These are phyloP conservation scores for Stenichneumon culpator DNA, from an alignment of 2,888 invertebrate genomes.

Conservation along the genomic window DNA sequence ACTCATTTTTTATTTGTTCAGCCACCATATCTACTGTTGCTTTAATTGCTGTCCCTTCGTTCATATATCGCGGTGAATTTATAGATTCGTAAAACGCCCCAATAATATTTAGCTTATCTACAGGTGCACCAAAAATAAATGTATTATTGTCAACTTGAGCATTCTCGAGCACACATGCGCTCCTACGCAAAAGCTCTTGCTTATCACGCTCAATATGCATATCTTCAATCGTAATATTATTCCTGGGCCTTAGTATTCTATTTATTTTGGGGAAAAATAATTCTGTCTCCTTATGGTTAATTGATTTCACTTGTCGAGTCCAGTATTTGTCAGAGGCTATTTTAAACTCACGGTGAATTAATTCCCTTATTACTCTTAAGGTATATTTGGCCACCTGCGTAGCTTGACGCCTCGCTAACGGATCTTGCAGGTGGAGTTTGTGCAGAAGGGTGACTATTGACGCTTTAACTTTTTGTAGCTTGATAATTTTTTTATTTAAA, in stretches of 20 bases:
- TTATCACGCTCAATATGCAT: background rate
- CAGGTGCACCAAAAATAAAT: constrained; percentile 11
- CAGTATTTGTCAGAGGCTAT: constrained; percentile 9
- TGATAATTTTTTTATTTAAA: background rate
- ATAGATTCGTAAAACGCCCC: constrained; percentile 33
- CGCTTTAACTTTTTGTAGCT: background rate
- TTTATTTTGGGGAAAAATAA: constrained; percentile 58
- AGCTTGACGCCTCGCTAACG: background rate
- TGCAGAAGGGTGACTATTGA: background rate
- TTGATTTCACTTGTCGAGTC: constrained; percentile 29
- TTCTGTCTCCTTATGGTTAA: constrained; percentile 39
- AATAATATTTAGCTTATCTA: constrained; percentile 1
- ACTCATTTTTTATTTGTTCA: constrained; percentile 7
- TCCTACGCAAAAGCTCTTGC: background rate
- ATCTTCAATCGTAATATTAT: background rate
- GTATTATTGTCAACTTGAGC: background rate
- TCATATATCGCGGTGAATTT: constrained; percentile 18
- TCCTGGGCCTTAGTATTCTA: constrained; percentile 31
- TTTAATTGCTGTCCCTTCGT: background rate
- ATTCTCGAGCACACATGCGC: background rate
- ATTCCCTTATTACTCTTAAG: background rate
- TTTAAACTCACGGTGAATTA: background rate
- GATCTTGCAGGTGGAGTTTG: background rate
- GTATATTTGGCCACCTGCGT: background rate
- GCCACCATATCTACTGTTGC: constrained; percentile 3